Conservation (phyloP, 2,888 invertebrate species). For the Eledona agricola region DNA sequence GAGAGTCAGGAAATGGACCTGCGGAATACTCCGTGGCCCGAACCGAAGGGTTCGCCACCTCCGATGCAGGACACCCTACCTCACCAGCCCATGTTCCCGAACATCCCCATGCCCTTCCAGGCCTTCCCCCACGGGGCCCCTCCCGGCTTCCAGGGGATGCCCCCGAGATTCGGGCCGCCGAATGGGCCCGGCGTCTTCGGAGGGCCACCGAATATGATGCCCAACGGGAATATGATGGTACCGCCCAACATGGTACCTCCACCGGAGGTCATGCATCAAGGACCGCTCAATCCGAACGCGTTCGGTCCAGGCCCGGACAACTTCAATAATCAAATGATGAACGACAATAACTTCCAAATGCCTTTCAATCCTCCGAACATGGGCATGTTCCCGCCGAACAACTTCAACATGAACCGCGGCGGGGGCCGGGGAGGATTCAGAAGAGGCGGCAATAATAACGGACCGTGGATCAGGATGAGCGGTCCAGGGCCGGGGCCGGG, state of each 20-base stretch:
- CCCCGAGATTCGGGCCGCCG: constrained; percentile 46
- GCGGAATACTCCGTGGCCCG: constrained; percentile 82
- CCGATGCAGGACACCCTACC: constrained; percentile 54
- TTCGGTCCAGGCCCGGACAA: constrained; percentile 58
- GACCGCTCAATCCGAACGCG: constrained; percentile 58
- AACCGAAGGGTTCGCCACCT: constrained; percentile 76
- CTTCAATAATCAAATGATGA: constrained; percentile 59
- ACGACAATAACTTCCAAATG: constrained; percentile 54
- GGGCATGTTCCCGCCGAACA: constrained; percentile 59
- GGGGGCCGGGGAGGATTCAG: constrained; percentile 45
- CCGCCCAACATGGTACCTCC: constrained; percentile 57
- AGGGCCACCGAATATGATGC: constrained; percentile 55
- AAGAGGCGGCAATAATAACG: constrained; percentile 59
- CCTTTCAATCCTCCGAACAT: constrained; percentile 63
- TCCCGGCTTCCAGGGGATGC: constrained; percentile 48
- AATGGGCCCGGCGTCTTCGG: constrained; percentile 40
- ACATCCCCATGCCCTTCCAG: constrained; percentile 63
- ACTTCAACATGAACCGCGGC: constrained; percentile 58
- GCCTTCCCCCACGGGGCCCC: constrained; percentile 64
- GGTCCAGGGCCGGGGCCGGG: constrained; percentile 49
- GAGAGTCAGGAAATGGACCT: constrained; percentile 86
- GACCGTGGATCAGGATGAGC: constrained; percentile 64
- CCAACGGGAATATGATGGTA: constrained; percentile 48
- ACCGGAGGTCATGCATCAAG: constrained; percentile 60
- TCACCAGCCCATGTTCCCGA: constrained; percentile 63